A percentile compares a stretch with the other conserved stretches of the same genome.
These are phyloP conservation scores for Trochalopteron elliotii DNA, from an alignment of 2,113 vertebrate species.

Conservation along the genomic window DNA sequence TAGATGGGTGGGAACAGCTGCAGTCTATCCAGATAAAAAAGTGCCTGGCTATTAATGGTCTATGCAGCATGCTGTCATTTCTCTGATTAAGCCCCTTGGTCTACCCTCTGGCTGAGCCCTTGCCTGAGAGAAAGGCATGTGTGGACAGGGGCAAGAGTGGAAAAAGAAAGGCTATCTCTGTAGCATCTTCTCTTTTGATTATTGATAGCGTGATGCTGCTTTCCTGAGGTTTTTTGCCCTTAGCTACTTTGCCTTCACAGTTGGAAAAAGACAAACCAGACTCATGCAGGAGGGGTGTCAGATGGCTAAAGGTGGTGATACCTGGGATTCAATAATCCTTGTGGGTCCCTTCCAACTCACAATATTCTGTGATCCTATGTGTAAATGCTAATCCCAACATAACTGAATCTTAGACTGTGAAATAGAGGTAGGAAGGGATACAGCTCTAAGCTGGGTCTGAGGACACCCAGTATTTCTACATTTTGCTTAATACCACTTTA, in stretches of 20 bases:
- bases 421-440: background rate
- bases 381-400: background rate
- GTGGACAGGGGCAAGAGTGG: background rate
- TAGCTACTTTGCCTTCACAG: background rate
- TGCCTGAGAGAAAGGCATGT: background rate
- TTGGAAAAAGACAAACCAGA: background rate
- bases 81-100: background rate
- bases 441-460: background rate
- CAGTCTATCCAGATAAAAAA: background rate
- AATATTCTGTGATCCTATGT: background rate
- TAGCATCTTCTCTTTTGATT: background rate
- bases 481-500: background rate
- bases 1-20: constrained; percentile 14
- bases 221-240: background rate
- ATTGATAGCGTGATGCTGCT: background rate
- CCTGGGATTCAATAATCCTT: background rate
- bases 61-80: background rate
- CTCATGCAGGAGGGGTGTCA: background rate
- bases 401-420: background rate
- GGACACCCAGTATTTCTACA: background rate
- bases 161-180: background rate
- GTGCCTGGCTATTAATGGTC: background rate
- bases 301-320: background rate
- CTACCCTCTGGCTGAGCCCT: background rate
- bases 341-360: background rate